A percentile compares a stretch with the other conserved stretches of the same genome.
Evolutionary conservation across 1,140 invertebrate species (phyloP).

Genomic region (Diabrotica undecimpunctata): DNA sequence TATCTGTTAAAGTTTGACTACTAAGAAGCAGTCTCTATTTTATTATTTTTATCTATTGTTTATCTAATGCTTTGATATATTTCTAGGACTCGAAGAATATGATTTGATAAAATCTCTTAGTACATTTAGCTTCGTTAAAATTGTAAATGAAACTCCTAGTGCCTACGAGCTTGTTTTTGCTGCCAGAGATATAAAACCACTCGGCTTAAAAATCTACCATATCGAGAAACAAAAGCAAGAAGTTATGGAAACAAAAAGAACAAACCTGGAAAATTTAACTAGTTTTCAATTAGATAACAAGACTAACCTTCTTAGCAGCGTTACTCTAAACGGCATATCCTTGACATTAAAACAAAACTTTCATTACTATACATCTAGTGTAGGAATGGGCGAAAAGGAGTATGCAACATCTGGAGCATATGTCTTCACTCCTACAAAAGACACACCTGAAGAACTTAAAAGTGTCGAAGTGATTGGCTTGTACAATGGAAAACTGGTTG

Average conservation of each 20-base stretch:
- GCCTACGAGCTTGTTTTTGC: conserved; percentile 62
- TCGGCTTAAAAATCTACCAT: conserved; percentile 62
- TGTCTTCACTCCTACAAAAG: conserved; percentile 67
- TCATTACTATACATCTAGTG: conserved; percentile 56
- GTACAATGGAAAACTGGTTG: conserved; percentile 49
- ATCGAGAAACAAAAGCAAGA: conserved; percentile 42
- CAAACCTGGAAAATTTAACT: conserved; percentile 22
- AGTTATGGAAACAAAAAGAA: not conserved
- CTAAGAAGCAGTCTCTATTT: too few relatives aligned
- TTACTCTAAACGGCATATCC: conserved; percentile 53
- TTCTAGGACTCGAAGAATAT: conserved; percentile 20
- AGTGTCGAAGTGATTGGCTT: conserved; percentile 17
- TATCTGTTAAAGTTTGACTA: too few relatives aligned
- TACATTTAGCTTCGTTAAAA: conserved; percentile 23
- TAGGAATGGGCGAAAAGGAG: conserved; percentile 34
- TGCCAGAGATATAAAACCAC: conserved; percentile 57
- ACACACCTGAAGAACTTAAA: not conserved
- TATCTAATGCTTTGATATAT: too few relatives aligned
- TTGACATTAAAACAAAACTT: conserved; percentile 60
- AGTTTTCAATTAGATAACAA: conserved; percentile 52
- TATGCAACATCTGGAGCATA: conserved; percentile 72
- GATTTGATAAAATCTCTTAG: conserved; percentile 27
- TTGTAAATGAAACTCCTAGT: conserved; percentile 15
- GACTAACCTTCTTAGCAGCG: conserved; percentile 52
- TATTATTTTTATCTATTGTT: too few relatives aligned